Base-by-base conservation (phyloP, 2,888 invertebrate species). In the Maniola hyperantus region DNA sequence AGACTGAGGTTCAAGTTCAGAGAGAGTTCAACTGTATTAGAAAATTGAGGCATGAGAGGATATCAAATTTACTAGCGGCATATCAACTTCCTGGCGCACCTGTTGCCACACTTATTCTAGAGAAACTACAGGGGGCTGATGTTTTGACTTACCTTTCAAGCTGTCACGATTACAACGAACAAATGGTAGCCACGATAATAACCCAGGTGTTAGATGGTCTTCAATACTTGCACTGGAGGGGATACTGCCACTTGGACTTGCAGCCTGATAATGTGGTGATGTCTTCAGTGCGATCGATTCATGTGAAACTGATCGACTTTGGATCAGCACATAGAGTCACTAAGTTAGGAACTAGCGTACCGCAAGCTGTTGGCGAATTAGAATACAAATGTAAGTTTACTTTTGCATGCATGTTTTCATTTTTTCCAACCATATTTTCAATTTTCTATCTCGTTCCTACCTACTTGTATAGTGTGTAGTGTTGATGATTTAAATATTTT, bases 251-350 rank as follows among this genome's bases (percentile, higher is more conserved):
- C 84, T 89, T 98, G 70, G 97, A 98, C 83, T 92, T 99, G 59
- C 97, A 99, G 85, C 99, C 99, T 0, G 98, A 98, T 82, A 99
- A 99, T 85, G 94, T 99, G 33, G 97, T 99, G 4, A 97, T 99
- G 96, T 95, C 96, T 0, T 96, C 96, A 0, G 96, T 97, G 15
- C 93, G 98, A 73, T 96, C 96, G 0, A 94, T 96, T 8, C 96
- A 97, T 84, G 94, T 99, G 2, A 99, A 99, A 87, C 88, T 99
- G 55, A 96, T 98, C 6, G 99, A 99, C 88, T 96, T 99, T 82
- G 99, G 98, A 0, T 95, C 96, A 6, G 96, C 98, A 1, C 96
- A 96, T 76, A 94, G 94, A 77, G 96, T 98, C 2, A 95, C 95
- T 48, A 97, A 96, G 84, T 86, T 97, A 65, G 97, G 97, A 0